These are phyloP conservation scores for Myotis yumanensis DNA, from an alignment of 2,113 vertebrate genomes.

Conservation along the genomic window DNA sequence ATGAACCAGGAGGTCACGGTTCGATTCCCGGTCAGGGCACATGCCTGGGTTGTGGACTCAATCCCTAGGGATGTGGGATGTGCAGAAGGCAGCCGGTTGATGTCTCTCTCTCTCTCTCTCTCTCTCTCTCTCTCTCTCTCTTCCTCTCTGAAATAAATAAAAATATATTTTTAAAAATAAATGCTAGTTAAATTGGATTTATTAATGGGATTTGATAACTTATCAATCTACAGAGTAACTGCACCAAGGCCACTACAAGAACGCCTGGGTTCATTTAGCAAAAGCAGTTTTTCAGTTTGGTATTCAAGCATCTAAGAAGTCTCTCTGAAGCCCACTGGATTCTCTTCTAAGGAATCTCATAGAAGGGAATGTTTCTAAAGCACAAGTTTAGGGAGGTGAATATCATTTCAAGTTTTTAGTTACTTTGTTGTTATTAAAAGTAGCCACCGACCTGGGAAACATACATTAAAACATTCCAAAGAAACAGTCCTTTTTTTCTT, in stretches of 20 bases:
- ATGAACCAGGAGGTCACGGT: too few species aligned
- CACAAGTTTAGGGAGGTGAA: not conserved
- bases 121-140: too few species aligned
- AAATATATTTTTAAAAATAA: too few species aligned
- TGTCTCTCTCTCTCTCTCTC: too few species aligned
- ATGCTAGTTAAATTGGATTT: not conserved
- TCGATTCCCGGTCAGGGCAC: too few species aligned
- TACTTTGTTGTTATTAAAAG: not conserved
- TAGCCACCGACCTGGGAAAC: not conserved
- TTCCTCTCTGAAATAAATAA: too few species aligned
- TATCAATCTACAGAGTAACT: not conserved
- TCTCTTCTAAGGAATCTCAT: not conserved
- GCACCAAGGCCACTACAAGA: not conserved
- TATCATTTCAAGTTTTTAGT: not conserved
- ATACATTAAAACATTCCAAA: not conserved
- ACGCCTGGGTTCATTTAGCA: not conserved
- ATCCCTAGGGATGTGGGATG: too few species aligned
- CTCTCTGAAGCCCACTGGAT: not conserved
- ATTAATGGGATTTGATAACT: not conserved
- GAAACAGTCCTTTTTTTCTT: conserved; percentile 5
- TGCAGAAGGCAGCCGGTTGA: too few species aligned
- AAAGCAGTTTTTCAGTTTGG: not conserved
- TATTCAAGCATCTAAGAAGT: not conserved
- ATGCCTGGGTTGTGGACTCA: too few species aligned
- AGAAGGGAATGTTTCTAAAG: not conserved